These are phyloP conservation scores for Sebastolobus alascanus DNA, from an alignment of 2,797 vertebrate genomes.

Conservation along the genomic window DNA sequence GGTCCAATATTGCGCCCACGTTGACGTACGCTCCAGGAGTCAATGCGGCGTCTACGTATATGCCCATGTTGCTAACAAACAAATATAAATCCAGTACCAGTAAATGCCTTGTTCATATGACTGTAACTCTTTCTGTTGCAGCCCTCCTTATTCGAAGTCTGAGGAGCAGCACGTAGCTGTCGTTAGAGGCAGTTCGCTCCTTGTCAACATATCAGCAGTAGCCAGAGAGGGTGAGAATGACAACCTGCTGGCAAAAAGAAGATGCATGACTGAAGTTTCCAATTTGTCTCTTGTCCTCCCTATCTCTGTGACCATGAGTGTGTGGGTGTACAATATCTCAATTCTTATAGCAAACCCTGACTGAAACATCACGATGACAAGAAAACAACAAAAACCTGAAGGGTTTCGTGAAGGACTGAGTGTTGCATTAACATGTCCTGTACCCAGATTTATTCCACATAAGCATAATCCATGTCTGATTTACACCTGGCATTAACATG, in stretches of 20 bases:
- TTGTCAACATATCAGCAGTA: slow-evolving; percentile 38
- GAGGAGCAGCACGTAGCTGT: background rate
- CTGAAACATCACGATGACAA: slow-evolving; percentile 12
- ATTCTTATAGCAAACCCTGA: background rate
- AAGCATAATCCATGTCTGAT: slow-evolving; percentile 17
- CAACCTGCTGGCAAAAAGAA: slow-evolving; percentile 30
- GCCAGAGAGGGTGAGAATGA: slow-evolving; percentile 21
- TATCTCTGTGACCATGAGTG: slow-evolving; percentile 2
- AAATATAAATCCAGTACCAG: background rate
- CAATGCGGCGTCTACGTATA: no score
- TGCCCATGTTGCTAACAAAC: background rate
- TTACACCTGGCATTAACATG: slow-evolving; percentile 28
- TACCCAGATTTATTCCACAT: background rate
- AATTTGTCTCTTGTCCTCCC: slow-evolving; percentile 34
- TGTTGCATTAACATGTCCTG: slow-evolving; percentile 1
- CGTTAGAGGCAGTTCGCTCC: background rate
- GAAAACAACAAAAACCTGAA: slow-evolving; percentile 16
- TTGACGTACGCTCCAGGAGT: no score
- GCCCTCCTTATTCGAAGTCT: background rate
- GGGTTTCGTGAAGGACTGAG: slow-evolving; percentile 4
- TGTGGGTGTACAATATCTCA: slow-evolving; percentile 15
- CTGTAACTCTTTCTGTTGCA: background rate
- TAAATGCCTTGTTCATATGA: background rate
- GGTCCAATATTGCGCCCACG: no score
- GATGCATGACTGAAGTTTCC: slow-evolving; percentile 46